Evolutionary conservation across 2,888 invertebrate genomes (phyloP), one percentile per base, ranked within the genome.

Genomic region (Zygaena filipendulae): DNA sequence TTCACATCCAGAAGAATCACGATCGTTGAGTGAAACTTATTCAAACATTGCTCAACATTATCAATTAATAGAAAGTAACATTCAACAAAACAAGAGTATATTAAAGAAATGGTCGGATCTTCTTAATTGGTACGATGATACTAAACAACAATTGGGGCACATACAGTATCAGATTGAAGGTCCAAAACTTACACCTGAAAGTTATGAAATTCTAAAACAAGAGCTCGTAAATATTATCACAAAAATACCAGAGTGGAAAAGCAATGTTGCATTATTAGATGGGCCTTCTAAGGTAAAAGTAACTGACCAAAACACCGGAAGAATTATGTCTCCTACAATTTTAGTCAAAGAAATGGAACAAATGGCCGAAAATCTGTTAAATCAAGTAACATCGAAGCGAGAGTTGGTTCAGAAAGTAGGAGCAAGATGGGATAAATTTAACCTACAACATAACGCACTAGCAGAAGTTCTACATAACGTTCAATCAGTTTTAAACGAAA

Each of bases 51-150:
- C 90, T 9, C 83, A 86, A 23, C 87, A 88, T 47, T 95, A 92
- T 49, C 89, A 92, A 63, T 82, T 85, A 6, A 79, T 93, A 19
- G 90, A 91, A 51, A 85, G 84, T 20, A 86, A 87, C 42, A 82
- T 94, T 40, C 83, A 86, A 44, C 84, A 87, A 43, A 91, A 91
- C 60, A 91, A 90, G 55, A 79, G 77, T 0, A 82, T 87, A 3
- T 59, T 94, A 13, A 89, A 92, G 52, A 90, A 90, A 49, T 93
- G 95, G 92, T 85, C 86, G 0, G 92, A 92, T 46, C 81, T 95
- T 13, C 63, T 92, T 5, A 88, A 87, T 44, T 92, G 92, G 90
- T 87, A 90, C 43, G 86, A 88, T 28, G 92, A 92, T 40, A 86
- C 88, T 1, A 85, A 85, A 39, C 90, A 90, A 42, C 92, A 91